Percentiles rank a stretch among this genome's conserved stretches.
phyloP scores from a whole-genome alignment of 2,888 invertebrate species.

The Thalpophila matura region DNA sequence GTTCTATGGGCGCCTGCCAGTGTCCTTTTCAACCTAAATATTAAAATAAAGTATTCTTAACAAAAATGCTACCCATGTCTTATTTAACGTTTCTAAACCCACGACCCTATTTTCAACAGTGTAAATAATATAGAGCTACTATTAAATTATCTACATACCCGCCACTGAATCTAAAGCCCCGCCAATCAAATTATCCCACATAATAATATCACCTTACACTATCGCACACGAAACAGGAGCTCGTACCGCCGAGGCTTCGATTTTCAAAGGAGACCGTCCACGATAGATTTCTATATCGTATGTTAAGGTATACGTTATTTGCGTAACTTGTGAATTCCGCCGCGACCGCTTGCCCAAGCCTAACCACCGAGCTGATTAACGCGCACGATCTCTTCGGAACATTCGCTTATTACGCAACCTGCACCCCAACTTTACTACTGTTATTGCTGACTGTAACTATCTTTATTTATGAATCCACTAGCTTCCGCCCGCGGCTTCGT shows the following conservation, averaged over 20 bases:
- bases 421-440: constrained; percentile 44
- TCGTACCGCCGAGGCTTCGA: constrained; percentile 21
- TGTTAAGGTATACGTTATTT: constrained; percentile 39
- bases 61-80: background rate
- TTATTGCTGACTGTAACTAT: constrained; percentile 31
- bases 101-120: background rate
- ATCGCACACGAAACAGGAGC: constrained; percentile 33
- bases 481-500: too few species aligned
- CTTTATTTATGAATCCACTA: constrained; percentile 38
- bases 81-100: background rate
- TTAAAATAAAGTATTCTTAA: too few species aligned
- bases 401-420: constrained; percentile 48
- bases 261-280: constrained; percentile 41
- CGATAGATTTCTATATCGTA: constrained; percentile 35
- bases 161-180: constrained; percentile 5
- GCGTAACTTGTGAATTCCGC: constrained; percentile 56
- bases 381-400: constrained; percentile 44
- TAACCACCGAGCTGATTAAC: constrained; percentile 48
- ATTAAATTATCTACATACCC: constrained; percentile 26
- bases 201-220: constrained; percentile 61
- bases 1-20: too few species aligned
- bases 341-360: constrained; percentile 53
- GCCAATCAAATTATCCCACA: constrained; percentile 46
- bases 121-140: constrained; percentile 17
- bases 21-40: too few species aligned